phyloP scores from a whole-genome alignment of 2,797 vertebrate genomes.

The Fringilla coelebs region DNA sequence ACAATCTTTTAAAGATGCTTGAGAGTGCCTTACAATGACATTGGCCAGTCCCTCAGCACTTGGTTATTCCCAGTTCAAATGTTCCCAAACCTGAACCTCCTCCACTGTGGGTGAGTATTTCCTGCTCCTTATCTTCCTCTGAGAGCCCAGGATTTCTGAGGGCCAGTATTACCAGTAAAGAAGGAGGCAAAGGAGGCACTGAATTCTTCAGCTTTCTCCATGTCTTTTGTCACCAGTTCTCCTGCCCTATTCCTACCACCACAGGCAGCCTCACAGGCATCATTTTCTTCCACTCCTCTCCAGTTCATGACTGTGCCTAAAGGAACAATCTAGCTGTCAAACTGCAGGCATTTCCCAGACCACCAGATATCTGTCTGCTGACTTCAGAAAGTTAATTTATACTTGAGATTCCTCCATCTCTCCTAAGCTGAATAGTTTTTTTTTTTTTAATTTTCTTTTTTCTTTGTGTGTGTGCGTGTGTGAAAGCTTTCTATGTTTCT shows the following conservation, averaged over 20 bases:
- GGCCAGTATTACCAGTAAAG: not conserved
- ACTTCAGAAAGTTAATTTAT: slow-evolving; percentile 15
- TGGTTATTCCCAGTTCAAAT: not conserved
- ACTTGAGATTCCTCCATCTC: not conserved
- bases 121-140: not conserved
- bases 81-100: not conserved
- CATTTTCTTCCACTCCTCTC: not conserved
- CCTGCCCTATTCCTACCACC: not conserved
- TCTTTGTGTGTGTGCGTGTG: not conserved
- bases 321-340: slow-evolving; percentile 55
- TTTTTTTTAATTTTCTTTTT: not conserved
- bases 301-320: slow-evolving; percentile 49
- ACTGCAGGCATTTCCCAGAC: slow-evolving; percentile 43
- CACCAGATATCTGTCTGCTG: slow-evolving; percentile 14
- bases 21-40: not conserved
- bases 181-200: not conserved
- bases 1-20: not conserved
- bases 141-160: not conserved
- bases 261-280: not conserved
- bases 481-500: not conserved
- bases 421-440: not conserved
- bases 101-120: not conserved
- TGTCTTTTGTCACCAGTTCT: not conserved
- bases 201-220: not conserved
- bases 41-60: not conserved